phyloP scores from a whole-genome alignment of 1,140 invertebrate genomes.

The Drosophila trapezifrons region DNA sequence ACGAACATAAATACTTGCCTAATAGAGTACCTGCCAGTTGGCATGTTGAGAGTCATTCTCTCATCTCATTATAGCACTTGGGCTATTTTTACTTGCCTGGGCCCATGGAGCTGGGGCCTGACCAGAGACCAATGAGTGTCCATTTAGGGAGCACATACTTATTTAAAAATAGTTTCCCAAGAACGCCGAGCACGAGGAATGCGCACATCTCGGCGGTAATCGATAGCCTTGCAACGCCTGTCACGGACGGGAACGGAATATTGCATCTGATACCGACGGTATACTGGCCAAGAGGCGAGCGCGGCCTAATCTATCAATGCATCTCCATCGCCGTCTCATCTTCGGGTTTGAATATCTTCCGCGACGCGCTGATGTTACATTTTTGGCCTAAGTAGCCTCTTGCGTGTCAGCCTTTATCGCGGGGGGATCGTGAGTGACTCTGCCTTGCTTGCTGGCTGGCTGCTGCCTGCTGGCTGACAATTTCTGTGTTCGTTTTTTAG shows the following conservation, averaged over 20 bases:
- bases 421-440: constrained; percentile 34
- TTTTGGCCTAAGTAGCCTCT: constrained; percentile 78
- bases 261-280: constrained; percentile 62
- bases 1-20: no score
- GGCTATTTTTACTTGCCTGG: constrained; percentile 60
- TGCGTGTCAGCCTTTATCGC: constrained; percentile 52
- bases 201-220: constrained; percentile 51
- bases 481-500: constrained; percentile 54
- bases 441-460: background rate
- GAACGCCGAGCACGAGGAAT: constrained; percentile 20
- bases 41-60: background rate
- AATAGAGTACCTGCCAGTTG: background rate
- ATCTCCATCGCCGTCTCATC: constrained; percentile 27
- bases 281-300: constrained; percentile 17
- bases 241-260: constrained; percentile 62
- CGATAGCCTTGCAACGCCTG: constrained; percentile 76
- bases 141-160: constrained; percentile 60
- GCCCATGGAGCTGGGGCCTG: background rate
- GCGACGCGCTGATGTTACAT: constrained; percentile 55
- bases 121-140: constrained; percentile 54
- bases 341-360: constrained; percentile 48
- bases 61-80: constrained; percentile 25
- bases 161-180: constrained; percentile 63
- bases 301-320: constrained; percentile 65
- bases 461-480: constrained; percentile 54